A percentile compares a stretch with the other conserved stretches of the same genome.
Evolutionary conservation across 2,888 invertebrate genomes (phyloP).

Genomic region (Orchestes rusci): DNA sequence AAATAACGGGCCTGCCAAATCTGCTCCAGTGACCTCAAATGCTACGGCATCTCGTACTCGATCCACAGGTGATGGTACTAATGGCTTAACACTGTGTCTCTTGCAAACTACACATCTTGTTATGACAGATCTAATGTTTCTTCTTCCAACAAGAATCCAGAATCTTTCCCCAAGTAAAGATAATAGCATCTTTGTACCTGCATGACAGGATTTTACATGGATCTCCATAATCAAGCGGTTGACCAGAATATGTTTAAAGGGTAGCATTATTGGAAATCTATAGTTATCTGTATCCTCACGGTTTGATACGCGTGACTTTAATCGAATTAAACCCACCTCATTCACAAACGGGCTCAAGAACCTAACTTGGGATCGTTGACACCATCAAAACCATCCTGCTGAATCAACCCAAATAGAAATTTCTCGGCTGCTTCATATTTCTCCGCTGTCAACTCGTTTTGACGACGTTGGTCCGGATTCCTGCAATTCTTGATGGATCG

Average conservation of each 20-base stretch:
- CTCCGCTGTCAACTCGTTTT: neutral
- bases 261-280: neutral
- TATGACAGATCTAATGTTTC: neutral
- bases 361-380: too few species aligned
- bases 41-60: too few species aligned
- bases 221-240: neutral
- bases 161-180: neutral
- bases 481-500: too few species aligned
- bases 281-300: too few species aligned
- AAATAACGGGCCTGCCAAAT: conserved; percentile 3
- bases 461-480: too few species aligned
- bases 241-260: neutral
- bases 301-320: neutral
- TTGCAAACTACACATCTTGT: neutral
- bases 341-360: too few species aligned
- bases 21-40: too few species aligned
- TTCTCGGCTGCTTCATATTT: neutral
- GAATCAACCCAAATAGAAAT: neutral
- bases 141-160: neutral
- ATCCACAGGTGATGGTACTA: neutral
- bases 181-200: neutral
- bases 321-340: neutral
- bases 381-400: neutral
- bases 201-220: neutral
- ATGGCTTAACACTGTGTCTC: neutral